A percentile compares a stretch with the other conserved stretches of the same genome.
Conservation (phyloP, 2,888 invertebrate genomes). For the Lepidonotus clava region DNA sequence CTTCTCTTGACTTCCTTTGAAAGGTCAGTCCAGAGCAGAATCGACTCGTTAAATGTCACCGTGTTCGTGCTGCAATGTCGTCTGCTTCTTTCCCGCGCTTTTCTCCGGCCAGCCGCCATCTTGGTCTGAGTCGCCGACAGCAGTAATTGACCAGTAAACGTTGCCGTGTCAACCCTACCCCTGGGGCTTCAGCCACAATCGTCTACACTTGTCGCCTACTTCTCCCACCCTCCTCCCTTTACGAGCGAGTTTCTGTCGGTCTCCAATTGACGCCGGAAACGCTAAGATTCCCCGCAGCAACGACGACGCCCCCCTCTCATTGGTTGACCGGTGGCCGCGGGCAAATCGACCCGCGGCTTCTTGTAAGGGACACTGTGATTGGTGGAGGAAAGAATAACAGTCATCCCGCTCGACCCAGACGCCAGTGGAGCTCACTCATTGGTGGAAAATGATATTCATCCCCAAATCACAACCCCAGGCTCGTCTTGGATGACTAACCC, state of each 20-base stretch:
- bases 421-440: too few species aligned
- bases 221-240: neutral
- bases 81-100: neutral
- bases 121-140: neutral
- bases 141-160: slow-evolving; percentile 26
- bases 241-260: neutral
- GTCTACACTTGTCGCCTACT: neutral
- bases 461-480: too few species aligned
- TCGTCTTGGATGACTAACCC: slow-evolving; percentile 9
- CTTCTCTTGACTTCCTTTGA: too few species aligned
- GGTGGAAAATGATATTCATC: too few species aligned
- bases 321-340: neutral
- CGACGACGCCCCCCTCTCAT: neutral
- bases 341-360: neutral
- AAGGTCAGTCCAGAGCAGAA: too few species aligned
- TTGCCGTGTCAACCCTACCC: neutral
- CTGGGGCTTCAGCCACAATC: neutral
- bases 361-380: slow-evolving; percentile 39
- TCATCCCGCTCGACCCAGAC: too few species aligned
- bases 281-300: neutral
- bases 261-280: slow-evolving; percentile 28
- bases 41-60: too few species aligned
- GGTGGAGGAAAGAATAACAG: slow-evolving; percentile 14
- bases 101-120: neutral
- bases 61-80: too few species aligned